These are phyloP conservation scores for Aleadryas rufinucha DNA, from an alignment of 2,113 vertebrate genomes.

Conservation along the genomic window DNA sequence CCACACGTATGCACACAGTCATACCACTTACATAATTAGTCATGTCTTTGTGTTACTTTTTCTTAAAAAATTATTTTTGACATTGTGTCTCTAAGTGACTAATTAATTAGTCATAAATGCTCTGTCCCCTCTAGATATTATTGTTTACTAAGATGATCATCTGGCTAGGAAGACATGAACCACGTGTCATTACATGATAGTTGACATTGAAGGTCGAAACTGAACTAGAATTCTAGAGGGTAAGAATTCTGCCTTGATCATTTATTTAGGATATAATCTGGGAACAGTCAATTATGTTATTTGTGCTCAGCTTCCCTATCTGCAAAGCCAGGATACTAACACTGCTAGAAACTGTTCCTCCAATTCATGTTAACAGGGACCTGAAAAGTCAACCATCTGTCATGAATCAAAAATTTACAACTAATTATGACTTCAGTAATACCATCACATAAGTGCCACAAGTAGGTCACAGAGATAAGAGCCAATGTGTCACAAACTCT, in stretches of 20 bases:
- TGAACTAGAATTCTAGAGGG: not conserved
- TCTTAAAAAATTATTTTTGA: not conserved
- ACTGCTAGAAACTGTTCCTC: not conserved
- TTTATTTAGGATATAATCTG: not conserved
- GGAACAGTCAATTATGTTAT: not conserved
- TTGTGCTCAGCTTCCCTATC: not conserved
- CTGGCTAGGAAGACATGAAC: not conserved
- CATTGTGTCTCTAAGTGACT: not conserved
- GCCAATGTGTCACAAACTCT: not conserved
- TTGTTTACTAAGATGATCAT: not conserved
- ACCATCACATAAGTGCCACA: not conserved
- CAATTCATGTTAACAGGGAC: not conserved
- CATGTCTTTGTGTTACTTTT: not conserved
- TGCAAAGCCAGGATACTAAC: not conserved
- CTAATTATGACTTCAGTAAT: not conserved
- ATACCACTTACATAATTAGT: not conserved
- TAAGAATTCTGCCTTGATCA: not conserved
- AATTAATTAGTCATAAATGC: not conserved
- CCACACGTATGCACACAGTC: not conserved
- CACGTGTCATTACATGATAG: accelerated
- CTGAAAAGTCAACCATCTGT: not conserved
- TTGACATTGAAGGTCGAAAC: not conserved
- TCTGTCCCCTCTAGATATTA: not conserved
- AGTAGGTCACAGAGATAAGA: not conserved
- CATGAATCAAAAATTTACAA: not conserved